phyloP scores from a whole-genome alignment of 37 sponge, comb jelly and placozoan genomes.

The Aplysina aerophoba region DNA sequence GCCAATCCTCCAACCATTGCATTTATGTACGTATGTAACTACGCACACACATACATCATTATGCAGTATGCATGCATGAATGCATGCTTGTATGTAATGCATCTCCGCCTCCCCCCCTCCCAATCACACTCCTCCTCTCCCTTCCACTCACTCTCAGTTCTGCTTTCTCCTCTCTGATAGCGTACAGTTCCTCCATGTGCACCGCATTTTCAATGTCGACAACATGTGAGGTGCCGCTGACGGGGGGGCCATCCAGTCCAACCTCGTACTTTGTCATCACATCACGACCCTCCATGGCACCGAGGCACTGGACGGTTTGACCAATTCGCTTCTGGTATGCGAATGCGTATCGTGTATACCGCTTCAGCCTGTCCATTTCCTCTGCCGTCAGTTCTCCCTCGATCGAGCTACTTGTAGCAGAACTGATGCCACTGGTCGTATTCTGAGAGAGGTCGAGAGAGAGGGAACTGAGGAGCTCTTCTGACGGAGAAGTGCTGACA shows the following conservation, averaged over 20 bases:
- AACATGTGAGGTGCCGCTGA: not conserved
- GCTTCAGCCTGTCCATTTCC: constrained; percentile 62
- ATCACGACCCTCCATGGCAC: constrained; percentile 51
- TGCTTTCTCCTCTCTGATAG: constrained; percentile 81
- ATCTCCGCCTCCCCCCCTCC: not conserved
- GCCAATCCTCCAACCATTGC: too few relatives aligned
- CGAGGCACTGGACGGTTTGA: constrained; percentile 40
- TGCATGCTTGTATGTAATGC: not conserved
- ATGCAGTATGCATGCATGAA: not conserved
- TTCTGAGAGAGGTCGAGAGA: constrained; percentile 58
- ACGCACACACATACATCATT: not conserved
- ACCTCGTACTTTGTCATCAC: constrained; percentile 39
- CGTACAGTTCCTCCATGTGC: constrained; percentile 74
- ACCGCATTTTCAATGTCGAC: constrained; percentile 71
- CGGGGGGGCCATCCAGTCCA: constrained; percentile 23
- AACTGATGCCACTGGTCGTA: constrained; percentile 74
- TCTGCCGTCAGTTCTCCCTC: constrained; percentile 59
- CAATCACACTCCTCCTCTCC: constrained; percentile 22
- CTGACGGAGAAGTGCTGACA: constrained; percentile 17
- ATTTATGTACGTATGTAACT: not conserved
- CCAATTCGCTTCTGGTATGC: constrained; percentile 45
- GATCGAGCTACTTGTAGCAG: constrained; percentile 35
- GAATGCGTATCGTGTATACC: constrained; percentile 46
- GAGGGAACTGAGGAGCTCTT: constrained; percentile 38
- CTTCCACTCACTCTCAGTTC: constrained; percentile 69